These are phyloP conservation scores for Gallirallus australis DNA, from an alignment of 2,797 vertebrate genomes.

Conservation along the genomic window DNA sequence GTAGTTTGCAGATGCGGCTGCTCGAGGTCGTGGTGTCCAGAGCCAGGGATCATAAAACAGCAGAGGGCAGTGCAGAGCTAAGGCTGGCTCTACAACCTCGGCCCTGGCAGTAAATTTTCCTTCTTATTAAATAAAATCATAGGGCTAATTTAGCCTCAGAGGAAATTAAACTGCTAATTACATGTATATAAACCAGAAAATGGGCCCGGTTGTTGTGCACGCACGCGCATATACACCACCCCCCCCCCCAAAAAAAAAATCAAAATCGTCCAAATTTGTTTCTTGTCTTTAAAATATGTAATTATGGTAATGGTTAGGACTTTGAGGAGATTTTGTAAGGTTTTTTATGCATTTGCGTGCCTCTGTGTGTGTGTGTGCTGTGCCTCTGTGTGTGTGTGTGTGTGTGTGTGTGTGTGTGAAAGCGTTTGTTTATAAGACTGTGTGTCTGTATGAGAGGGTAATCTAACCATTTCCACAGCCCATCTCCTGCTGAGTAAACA, in stretches of 20 bases:
- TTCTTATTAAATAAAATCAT: slow-evolving; percentile 79
- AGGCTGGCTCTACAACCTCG: slow-evolving; percentile 42
- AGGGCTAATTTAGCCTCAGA: slow-evolving; percentile 78
- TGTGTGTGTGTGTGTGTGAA: not conserved
- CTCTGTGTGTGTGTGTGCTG: not conserved
- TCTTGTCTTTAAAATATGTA: slow-evolving; percentile 56
- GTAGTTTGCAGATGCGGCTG: not conserved
- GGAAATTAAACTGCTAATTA: slow-evolving; percentile 84
- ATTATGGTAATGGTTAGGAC: slow-evolving; percentile 17
- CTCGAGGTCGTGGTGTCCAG: not conserved
- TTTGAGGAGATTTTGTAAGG: slow-evolving; percentile 1
- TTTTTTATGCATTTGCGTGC: not conserved
- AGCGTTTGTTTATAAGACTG: not conserved
- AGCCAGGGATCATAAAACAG: slow-evolving; percentile 16
- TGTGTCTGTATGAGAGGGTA: not conserved
- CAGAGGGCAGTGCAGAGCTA: slow-evolving; percentile 84
- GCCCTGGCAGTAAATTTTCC: slow-evolving; percentile 51
- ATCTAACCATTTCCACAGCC: slow-evolving; percentile 60
- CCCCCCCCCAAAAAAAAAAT: not conserved
- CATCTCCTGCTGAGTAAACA: slow-evolving; percentile 69
- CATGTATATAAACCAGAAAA: slow-evolving; percentile 74
- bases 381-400: not conserved
- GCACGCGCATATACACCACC: not conserved
- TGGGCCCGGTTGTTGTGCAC: slow-evolving; percentile 35
- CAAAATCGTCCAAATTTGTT: slow-evolving; percentile 37